Percentiles rank a stretch among this genome's conserved stretches.
Evolutionary conservation across 2,113 vertebrate genomes (phyloP).

Genomic region (Colistium nudipinnis): DNA sequence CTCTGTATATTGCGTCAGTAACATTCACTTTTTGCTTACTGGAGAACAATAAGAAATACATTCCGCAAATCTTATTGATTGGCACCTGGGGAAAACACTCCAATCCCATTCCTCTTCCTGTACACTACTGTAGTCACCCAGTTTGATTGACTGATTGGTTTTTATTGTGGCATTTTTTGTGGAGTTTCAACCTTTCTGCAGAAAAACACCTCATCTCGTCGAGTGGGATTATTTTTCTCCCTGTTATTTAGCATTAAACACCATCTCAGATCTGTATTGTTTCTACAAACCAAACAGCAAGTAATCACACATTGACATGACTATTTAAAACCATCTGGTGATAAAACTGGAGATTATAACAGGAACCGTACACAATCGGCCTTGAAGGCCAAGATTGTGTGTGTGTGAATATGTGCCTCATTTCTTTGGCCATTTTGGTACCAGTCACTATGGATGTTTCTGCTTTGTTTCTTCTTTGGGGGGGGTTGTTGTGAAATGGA

Average conservation of each 20-base stretch:
- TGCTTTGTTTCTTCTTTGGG: slow-evolving; percentile 25
- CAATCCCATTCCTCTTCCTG: slow-evolving; percentile 11
- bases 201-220: slow-evolving; percentile 1
- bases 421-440: slow-evolving; percentile 51
- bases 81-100: background rate
- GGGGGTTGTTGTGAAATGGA: slow-evolving; percentile 24
- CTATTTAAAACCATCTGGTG: slow-evolving; percentile 35
- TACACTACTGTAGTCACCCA: slow-evolving; percentile 37
- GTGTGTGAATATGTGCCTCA: slow-evolving; percentile 47
- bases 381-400: slow-evolving; percentile 32
- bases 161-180: slow-evolving; percentile 24
- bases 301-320: slow-evolving; percentile 34
- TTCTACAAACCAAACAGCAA: slow-evolving; percentile 26
- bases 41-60: slow-evolving; percentile 40
- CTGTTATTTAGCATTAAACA: background rate
- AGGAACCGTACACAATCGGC: slow-evolving; percentile 35
- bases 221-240: slow-evolving; percentile 30
- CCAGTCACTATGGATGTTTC: slow-evolving; percentile 29
- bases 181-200: slow-evolving; percentile 24
- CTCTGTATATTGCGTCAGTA: slow-evolving; percentile 29
- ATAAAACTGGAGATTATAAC: slow-evolving; percentile 34
- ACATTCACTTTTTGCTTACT: slow-evolving; percentile 34
- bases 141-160: slow-evolving; percentile 24
- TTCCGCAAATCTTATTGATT: slow-evolving; percentile 47
- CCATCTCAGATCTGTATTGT: slow-evolving; percentile 18